These are phyloP conservation scores for Sminthurides aquaticus DNA, from an alignment of 2,888 invertebrate genomes.

Conservation along the genomic window DNA sequence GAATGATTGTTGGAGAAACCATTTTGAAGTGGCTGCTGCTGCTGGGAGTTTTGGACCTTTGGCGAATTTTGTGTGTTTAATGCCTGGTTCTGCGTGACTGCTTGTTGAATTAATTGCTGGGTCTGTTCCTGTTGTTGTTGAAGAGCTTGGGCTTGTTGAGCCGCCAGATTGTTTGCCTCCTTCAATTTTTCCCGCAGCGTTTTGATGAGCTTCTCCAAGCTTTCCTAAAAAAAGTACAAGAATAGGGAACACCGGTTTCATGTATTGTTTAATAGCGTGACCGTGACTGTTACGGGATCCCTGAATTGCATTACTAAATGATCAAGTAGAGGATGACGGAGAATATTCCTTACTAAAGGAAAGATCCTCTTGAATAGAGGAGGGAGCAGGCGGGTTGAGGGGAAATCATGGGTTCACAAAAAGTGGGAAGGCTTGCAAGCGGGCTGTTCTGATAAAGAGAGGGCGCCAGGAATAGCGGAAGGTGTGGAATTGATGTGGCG, in stretches of 20 bases:
- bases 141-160: neutral
- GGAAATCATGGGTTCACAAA: too few species aligned
- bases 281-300: neutral
- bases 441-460: too few species aligned
- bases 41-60: neutral
- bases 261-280: neutral
- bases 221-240: constrained; percentile 11
- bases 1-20: neutral
- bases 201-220: constrained; percentile 21
- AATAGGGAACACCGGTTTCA: neutral
- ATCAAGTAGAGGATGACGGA: neutral
- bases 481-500: too few species aligned
- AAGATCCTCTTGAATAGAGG: too few species aligned
- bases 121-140: neutral
- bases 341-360: too few species aligned
- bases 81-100: neutral
- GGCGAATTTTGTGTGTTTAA: neutral
- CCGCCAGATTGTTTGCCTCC: constrained; percentile 13
- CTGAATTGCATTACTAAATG: neutral
- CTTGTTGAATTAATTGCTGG: neutral
- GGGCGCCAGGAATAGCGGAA: too few species aligned
- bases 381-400: too few species aligned
- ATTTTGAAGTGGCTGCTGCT: neutral
- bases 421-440: too few species aligned
- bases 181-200: constrained; percentile 20